Base-by-base conservation (phyloP, 2,797 vertebrate genomes). In the Silurus lanzhouensis region DNA sequence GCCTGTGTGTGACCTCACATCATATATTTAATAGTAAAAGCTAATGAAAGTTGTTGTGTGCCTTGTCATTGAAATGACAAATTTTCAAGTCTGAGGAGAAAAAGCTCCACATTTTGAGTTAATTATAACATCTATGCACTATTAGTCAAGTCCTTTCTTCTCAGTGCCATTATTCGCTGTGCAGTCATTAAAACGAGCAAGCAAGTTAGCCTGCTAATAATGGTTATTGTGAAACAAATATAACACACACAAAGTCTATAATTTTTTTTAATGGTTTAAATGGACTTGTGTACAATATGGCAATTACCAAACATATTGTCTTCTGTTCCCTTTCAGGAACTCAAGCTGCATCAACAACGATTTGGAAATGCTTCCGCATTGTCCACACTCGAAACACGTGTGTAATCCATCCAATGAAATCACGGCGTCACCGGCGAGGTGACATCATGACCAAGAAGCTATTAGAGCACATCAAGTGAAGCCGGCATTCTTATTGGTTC, bases 131-230 rank as follows among this genome's bases (percentile, higher is more conserved):
- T 78, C 17, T 78, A 15, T 12, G 31, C 76, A 61, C 58, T 6
- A 78, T 61, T 61, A 61, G 76, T 63, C 58, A 44, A 31, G 44
- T 61, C 12, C 38, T 63, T 78, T 78, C 31, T 78, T 78, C 31
- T 6, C 76, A 63, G 58, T 63, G 58, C 58, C 76, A 78, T 78
- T 31, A 78, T 63, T 78, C 44, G 44, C 20, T 22, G 58, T 9
- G 13, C 44, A 38, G 76, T 78, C 58, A 78, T 78, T 78, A 78
- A 78, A 78, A 78, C 19, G 6, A 22, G 20, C 76, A 78, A 78
- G 19, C 58, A 61, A 78, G 76, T 78, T 78, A 78, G 20, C 17
- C 20, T n/a, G 31, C 31, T 63, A 78, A 78, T 61, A 78, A 20
- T 25, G 60, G 60, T 27, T 60, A 27, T 60, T 60, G 12, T 77